These are phyloP conservation scores for Thymelicus sylvestris DNA, from an alignment of 2,888 invertebrate species.

Conservation along the genomic window DNA sequence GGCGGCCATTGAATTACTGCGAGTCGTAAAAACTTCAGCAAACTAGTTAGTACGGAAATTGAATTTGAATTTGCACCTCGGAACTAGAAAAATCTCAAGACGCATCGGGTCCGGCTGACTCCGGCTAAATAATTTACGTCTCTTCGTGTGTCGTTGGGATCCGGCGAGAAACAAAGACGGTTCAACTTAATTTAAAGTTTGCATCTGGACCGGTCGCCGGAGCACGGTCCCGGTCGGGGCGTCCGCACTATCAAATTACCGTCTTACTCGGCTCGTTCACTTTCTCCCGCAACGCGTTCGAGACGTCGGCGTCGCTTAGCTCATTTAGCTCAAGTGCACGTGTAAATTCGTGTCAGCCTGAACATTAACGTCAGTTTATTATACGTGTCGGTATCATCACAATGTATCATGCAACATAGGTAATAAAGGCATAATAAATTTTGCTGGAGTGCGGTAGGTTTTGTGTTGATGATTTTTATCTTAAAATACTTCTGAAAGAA, in stretches of 20 bases:
- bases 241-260: conserved; percentile 20
- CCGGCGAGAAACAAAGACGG: conserved; percentile 13
- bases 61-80: conserved; percentile 52
- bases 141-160: conserved; percentile 16
- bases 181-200: conserved; percentile 31
- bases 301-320: background rate
- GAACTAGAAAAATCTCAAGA: conserved; percentile 28
- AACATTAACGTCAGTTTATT: background rate
- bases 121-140: conserved; percentile 34
- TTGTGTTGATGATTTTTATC: too few relatives aligned
- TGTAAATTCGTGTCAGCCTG: background rate
- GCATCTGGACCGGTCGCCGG: conserved; percentile 10
- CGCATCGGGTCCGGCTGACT: too few relatives aligned
- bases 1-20: conserved; percentile 47
- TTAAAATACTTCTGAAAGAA: too few relatives aligned
- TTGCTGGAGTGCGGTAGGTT: too few relatives aligned
- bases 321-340: conserved; percentile 9
- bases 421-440: too few relatives aligned
- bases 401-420: too few relatives aligned
- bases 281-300: conserved; percentile 16
- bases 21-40: conserved; percentile 53
- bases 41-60: conserved; percentile 55
- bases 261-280: conserved; percentile 21
- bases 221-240: background rate
- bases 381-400: too few relatives aligned